Base-by-base conservation (phyloP, 2,888 invertebrate species). In the Conistra vaccinii region DNA sequence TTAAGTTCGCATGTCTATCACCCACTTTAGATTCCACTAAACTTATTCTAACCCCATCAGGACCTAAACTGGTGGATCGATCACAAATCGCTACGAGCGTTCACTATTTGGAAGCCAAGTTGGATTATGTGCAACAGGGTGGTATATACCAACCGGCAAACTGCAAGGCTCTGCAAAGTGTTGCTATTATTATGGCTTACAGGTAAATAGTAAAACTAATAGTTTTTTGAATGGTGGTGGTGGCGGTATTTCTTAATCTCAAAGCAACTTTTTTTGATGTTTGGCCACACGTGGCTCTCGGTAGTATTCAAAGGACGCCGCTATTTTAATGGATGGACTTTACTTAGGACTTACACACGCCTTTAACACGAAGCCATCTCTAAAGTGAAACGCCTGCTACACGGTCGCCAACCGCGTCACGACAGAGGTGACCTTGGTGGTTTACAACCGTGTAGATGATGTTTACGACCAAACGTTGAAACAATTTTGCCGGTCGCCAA, bases 181-280 rank as follows among this genome's bases (percentile, higher is more conserved):
- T 98, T 71, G 99, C 99, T 80, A 97, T 99, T 80, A 97, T 99
- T 79, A 97, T 99, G 79, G 99, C 99, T 51, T 99, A 98, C 94
- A 90, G 90, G 91, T 90, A 72, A 42, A 14, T 74, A 20, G 14
- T 32, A 32, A 26, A 61, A 1, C 10, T 20, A 17, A 26, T 20
- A 2, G 9, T 3, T 42, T 58, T 26, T 62, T 20, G 5, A 32
- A 9, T 42, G 2, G 45, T 45, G 63, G 12, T 0, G 6, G 2
- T 12, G 23, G 32, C 23, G 12, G 20, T 29, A 29, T 12, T 5
- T 9, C 20, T 35, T 70, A 17, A 35, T 51, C 14, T 48, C 35
- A 3, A 70, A 12, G 10, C 23, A 20, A 26, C 26, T 4, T n/a
- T 3, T 20, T 45, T 17, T 69, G 69, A 14, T 35, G 45, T 35